Conservation (phyloP, 2,113 vertebrate genomes). For the Orycteropus afer region DNA sequence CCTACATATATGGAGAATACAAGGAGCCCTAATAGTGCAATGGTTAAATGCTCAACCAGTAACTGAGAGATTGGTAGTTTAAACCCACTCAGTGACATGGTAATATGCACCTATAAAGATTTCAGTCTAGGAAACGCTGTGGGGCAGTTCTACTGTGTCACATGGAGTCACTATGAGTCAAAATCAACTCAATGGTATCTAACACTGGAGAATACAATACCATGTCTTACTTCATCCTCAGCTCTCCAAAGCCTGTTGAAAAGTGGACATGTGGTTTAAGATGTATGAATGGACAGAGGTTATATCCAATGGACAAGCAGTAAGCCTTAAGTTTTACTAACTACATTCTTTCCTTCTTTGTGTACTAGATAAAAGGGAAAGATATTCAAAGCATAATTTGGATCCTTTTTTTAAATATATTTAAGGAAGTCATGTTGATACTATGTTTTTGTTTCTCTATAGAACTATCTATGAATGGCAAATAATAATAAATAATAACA, state of each 20-base stretch:
- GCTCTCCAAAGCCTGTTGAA: not conserved
- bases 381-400: not conserved
- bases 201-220: not conserved
- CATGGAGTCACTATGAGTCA: too few relatives aligned
- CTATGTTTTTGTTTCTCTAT: not conserved
- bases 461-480: not conserved
- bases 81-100: too few relatives aligned
- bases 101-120: too few relatives aligned
- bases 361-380: conserved; percentile 23
- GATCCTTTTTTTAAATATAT: not conserved
- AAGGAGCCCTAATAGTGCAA: too few relatives aligned
- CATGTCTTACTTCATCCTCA: conserved; percentile 15
- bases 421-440: not conserved
- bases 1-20: too few relatives aligned
- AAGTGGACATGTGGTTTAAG: not conserved
- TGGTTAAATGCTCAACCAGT: too few relatives aligned
- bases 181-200: too few relatives aligned
- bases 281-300: not conserved
- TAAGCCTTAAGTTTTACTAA: not conserved
- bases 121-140: too few relatives aligned
- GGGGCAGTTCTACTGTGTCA: too few relatives aligned
- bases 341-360: conserved; percentile 29
- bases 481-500: too few relatives aligned
- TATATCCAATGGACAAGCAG: not conserved
- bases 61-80: too few relatives aligned